These are phyloP conservation scores for Protonibea diacanthus DNA, from an alignment of 2,797 vertebrate species.

Conservation along the genomic window DNA sequence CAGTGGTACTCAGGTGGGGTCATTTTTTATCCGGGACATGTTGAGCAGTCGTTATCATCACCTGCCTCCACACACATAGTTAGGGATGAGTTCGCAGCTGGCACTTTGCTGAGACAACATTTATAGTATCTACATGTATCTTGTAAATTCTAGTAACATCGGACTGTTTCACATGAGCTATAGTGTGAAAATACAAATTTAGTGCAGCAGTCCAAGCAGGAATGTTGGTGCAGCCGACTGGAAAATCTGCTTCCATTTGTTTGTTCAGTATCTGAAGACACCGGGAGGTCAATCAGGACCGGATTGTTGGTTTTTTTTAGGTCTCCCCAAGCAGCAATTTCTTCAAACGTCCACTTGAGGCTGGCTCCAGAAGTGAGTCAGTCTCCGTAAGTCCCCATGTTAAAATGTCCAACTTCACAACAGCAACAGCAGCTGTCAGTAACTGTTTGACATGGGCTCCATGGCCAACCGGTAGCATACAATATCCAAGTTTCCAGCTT, in stretches of 20 bases:
- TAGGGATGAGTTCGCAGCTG: not conserved
- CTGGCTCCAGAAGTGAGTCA: too few species aligned
- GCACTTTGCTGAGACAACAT: conserved; percentile 8
- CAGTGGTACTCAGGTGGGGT: not conserved
- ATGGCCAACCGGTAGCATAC: too few species aligned
- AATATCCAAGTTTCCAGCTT: not conserved
- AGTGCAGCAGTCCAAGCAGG: not conserved
- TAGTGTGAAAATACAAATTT: not conserved
- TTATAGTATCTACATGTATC: not conserved
- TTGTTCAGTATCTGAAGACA: conserved; percentile 19
- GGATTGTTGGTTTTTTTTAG: not conserved
- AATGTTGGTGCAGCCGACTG: not conserved
- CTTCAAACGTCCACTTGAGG: too few species aligned
- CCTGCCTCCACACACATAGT: not conserved
- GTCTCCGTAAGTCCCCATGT: too few species aligned
- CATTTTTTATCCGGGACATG: not conserved
- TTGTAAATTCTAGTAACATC: not conserved
- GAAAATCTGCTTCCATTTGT: not conserved
- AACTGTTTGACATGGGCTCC: too few species aligned
- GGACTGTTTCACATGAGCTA: not conserved
- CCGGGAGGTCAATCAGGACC: not conserved
- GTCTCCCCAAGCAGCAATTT: too few species aligned
- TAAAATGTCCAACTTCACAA: too few species aligned
- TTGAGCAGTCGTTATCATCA: conserved; percentile 3
- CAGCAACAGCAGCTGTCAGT: too few species aligned